Conservation (phyloP, 2,113 vertebrate genomes). For the Tympanuchus pallidicinctus region DNA sequence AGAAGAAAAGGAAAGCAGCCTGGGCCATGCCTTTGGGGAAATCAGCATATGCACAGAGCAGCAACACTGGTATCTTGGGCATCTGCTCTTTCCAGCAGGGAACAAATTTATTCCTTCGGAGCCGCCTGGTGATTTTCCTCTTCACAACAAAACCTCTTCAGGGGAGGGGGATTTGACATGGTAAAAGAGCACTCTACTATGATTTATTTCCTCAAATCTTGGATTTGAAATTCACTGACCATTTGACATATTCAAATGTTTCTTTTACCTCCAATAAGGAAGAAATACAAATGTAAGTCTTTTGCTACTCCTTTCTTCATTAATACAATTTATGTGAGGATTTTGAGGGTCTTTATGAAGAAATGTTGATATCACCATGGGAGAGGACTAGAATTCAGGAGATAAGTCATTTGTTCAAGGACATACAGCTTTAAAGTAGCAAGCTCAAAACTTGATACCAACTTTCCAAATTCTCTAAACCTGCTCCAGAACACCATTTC, state of each 20-base stretch:
- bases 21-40: conserved; percentile 29
- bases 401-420: not conserved
- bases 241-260: not conserved
- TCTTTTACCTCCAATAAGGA: not conserved
- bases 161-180: not conserved
- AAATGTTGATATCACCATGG: not conserved
- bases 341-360: not conserved
- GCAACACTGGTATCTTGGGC: conserved; percentile 15
- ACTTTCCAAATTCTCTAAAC: not conserved
- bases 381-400: not conserved
- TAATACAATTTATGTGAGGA: not conserved
- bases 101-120: conserved; percentile 11
- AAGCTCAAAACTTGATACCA: not conserved
- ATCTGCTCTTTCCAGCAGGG: conserved; percentile 14
- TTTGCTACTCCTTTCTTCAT: not conserved
- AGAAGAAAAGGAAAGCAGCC: not conserved
- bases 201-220: conserved; percentile 23
- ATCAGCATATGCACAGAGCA: conserved; percentile 29
- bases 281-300: not conserved
- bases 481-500: not conserved
- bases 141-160: conserved; percentile 3
- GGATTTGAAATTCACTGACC: not conserved
- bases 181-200: not conserved
- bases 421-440: not conserved
- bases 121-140: not conserved